phyloP scores from a whole-genome alignment of 2,797 vertebrate species.

The Toxotes lorentzi region DNA sequence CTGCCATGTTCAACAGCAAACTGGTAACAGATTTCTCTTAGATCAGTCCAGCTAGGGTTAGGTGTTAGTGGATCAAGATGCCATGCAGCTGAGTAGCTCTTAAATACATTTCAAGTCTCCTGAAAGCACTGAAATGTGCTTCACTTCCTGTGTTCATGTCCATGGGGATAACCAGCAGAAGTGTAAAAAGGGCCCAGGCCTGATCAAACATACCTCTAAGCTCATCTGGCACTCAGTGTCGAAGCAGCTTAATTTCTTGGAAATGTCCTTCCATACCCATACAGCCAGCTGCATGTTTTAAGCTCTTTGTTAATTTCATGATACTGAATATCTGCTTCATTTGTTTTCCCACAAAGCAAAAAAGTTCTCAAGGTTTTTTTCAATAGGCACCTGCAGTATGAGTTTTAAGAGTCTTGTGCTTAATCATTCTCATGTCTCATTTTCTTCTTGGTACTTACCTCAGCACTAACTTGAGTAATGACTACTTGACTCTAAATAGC shows the following conservation, averaged over 20 bases:
- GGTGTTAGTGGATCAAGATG: slow-evolving; percentile 9
- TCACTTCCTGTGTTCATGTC: not conserved
- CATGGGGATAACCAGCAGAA: not conserved
- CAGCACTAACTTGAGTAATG: not conserved
- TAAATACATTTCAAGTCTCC: slow-evolving; percentile 8
- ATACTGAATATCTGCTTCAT: slow-evolving; percentile 15
- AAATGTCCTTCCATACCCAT: slow-evolving; percentile 11
- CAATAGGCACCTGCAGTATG: not conserved
- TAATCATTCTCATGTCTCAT: not conserved
- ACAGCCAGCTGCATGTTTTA: slow-evolving; percentile 1
- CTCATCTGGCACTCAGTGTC: slow-evolving; percentile 11
- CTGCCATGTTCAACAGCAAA: not conserved
- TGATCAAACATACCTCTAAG: slow-evolving; percentile 45
- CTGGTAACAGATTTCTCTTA: not conserved
- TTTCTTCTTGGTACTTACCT: not conserved
- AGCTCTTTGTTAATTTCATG: slow-evolving; percentile 13
- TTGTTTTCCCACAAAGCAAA: not conserved
- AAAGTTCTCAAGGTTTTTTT: not conserved
- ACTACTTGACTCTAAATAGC: not conserved
- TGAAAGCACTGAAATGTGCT: not conserved
- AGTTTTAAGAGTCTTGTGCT: not conserved
- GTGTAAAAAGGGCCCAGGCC: slow-evolving; percentile 19
- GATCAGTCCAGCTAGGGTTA: slow-evolving; percentile 6
- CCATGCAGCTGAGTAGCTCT: not conserved
- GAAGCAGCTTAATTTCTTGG: slow-evolving; percentile 29